A percentile compares a stretch with the other conserved stretches of the same genome.
Conservation (phyloP, 2,797 vertebrate genomes). For the Typhlichthys eigenmanni region DNA sequence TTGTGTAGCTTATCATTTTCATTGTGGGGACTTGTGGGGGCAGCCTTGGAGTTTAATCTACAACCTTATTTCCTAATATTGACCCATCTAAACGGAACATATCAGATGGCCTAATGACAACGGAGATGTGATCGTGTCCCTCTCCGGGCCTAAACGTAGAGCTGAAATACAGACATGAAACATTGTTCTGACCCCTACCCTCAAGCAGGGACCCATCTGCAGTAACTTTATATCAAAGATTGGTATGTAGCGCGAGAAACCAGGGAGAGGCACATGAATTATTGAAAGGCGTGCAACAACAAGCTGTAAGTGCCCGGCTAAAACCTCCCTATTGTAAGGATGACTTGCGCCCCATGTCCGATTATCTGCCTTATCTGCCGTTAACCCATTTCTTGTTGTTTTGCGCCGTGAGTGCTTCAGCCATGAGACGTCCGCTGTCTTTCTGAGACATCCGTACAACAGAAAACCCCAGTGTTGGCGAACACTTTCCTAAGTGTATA, state of each 20-base stretch:
- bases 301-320: conserved; percentile 65
- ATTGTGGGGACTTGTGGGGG: too few species aligned
- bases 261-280: conserved; percentile 75
- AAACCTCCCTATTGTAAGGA: conserved; percentile 67
- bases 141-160: conserved; percentile 34
- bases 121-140: conserved; percentile 37
- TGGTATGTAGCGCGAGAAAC: conserved; percentile 69
- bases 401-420: conserved; percentile 5
- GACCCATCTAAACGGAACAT: too few species aligned
- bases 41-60: too few species aligned
- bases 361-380: conserved; percentile 76
- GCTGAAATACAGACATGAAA: conserved; percentile 78
- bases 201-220: conserved; percentile 66
- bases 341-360: conserved; percentile 65
- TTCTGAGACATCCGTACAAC: background rate
- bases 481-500: conserved; percentile 37
- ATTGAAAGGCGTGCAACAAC: conserved; percentile 77
- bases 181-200: conserved; percentile 49
- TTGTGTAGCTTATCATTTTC: background rate
- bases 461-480: background rate
- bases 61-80: too few species aligned
- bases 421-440: conserved; percentile 18
- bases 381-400: conserved; percentile 55
- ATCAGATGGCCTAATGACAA: conserved; percentile 40
- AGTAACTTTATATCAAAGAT: conserved; percentile 82